Conservation (phyloP, 2,888 invertebrate genomes). For the Diadegma fenestrale region DNA sequence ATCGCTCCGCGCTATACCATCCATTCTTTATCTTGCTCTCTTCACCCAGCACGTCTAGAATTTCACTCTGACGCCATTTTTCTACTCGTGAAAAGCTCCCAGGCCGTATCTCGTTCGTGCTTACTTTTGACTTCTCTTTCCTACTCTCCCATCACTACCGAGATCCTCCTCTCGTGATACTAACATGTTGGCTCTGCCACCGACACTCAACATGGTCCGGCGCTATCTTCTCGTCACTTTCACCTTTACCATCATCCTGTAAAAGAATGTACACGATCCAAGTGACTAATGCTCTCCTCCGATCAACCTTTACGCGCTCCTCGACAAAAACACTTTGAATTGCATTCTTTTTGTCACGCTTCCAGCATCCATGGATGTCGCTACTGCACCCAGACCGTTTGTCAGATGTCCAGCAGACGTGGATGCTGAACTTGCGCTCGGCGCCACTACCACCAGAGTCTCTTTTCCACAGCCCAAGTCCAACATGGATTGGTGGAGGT, state of each 20-base stretch:
- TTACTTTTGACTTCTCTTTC: slow-evolving; percentile 61
- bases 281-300: slow-evolving; percentile 28
- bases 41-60: slow-evolving; percentile 55
- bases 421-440: slow-evolving; percentile 86
- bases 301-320: slow-evolving; percentile 26
- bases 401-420: slow-evolving; percentile 89
- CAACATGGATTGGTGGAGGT: slow-evolving; percentile 89
- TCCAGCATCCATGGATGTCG: slow-evolving; percentile 71
- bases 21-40: slow-evolving; percentile 28
- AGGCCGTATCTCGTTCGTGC: slow-evolving; percentile 53
- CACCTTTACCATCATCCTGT: slow-evolving; percentile 33
- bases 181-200: slow-evolving; percentile 7
- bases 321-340: slow-evolving; percentile 10
- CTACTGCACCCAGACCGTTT: slow-evolving; percentile 85
- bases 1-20: slow-evolving; percentile 7
- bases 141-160: not conserved
- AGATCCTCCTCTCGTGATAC: not conserved
- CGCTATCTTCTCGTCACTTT: slow-evolving; percentile 19
- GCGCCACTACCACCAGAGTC: slow-evolving; percentile 85
- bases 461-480: slow-evolving; percentile 87
- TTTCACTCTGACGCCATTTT: slow-evolving; percentile 71
- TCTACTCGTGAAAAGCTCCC: slow-evolving; percentile 54
- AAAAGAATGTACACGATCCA: slow-evolving; percentile 21
- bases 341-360: slow-evolving; percentile 45
- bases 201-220: not conserved